Percentiles rank a stretch among this genome's conserved stretches.
These are phyloP conservation scores for Oncorhynchus clarkii DNA, from an alignment of 2,113 vertebrate genomes.

Conservation along the genomic window DNA sequence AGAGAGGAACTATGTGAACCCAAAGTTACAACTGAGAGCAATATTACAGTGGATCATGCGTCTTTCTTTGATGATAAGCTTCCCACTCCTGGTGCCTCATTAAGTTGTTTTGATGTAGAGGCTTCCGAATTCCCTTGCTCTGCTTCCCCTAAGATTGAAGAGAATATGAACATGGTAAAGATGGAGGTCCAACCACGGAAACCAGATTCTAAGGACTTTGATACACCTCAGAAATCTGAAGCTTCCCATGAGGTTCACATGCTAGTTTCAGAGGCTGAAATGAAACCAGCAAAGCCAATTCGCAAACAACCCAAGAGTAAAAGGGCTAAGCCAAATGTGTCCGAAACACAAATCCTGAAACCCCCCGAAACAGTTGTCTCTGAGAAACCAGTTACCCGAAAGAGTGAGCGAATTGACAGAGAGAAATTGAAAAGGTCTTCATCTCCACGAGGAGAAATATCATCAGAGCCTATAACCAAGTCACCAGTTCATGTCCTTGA, in stretches of 20 bases:
- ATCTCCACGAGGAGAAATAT: constrained; percentile 83
- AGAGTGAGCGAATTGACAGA: constrained; percentile 93
- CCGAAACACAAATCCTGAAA: constrained; percentile 67
- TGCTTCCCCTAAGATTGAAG: constrained; percentile 60
- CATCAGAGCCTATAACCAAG: constrained; percentile 82
- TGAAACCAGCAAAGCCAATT: constrained; percentile 74
- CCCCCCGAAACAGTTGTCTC: constrained; percentile 41
- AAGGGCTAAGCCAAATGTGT: constrained; percentile 76
- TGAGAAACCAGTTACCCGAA: constrained; percentile 89
- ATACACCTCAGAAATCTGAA: constrained; percentile 69
- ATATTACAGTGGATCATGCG: constrained; percentile 59
- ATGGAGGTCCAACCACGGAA: constrained; percentile 61
- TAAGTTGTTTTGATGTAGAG: constrained; percentile 68
- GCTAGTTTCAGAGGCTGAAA: constrained; percentile 73
- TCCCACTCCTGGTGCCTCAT: constrained; percentile 77
- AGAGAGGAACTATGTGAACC: constrained; percentile 63
- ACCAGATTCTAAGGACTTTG: constrained; percentile 47
- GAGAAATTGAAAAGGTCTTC: constrained; percentile 89
- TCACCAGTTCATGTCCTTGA: constrained; percentile 81
- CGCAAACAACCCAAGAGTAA: constrained; percentile 89
- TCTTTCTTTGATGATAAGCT: constrained; percentile 79
- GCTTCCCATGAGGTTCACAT: constrained; percentile 64
- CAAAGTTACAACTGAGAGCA: constrained; percentile 56
- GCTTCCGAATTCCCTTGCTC: constrained; percentile 50
- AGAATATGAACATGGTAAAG: constrained; percentile 70